A percentile compares a stretch with the other conserved stretches of the same genome.
Evolutionary conservation across 64 coral and sea anemone genomes (phyloP).

Genomic region (Montipora foliosa): DNA sequence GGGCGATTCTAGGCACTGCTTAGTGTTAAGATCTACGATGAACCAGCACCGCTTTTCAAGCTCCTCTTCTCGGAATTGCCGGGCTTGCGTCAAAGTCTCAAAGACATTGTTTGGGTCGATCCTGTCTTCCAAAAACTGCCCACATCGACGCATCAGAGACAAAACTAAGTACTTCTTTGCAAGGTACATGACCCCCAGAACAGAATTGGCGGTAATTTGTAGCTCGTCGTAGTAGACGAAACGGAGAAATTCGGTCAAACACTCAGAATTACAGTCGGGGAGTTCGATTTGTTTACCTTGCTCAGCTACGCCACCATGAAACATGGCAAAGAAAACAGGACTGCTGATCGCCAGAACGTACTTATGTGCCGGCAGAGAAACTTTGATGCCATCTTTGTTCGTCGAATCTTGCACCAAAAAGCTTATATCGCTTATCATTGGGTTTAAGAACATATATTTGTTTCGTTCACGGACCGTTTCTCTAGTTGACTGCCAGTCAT

Average conservation of each 20-base stretch:
- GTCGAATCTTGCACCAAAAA: constrained; percentile 69
- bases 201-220: constrained; percentile 70
- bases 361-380: constrained; percentile 77
- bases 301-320: constrained; percentile 85
- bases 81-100: constrained; percentile 73
- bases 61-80: constrained; percentile 65
- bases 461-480: constrained; percentile 82
- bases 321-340: constrained; percentile 93
- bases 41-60: constrained; percentile 78
- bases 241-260: constrained; percentile 85
- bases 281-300: constrained; percentile 67
- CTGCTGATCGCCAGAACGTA: constrained; percentile 86
- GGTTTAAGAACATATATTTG: constrained; percentile 84
- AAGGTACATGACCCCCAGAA: constrained; percentile 75
- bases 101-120: constrained; percentile 83
- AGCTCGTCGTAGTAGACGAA: constrained; percentile 86
- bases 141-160: constrained; percentile 75
- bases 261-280: constrained; percentile 80
- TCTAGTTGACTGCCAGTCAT: constrained; percentile 81
- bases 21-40: constrained; percentile 74
- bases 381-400: constrained; percentile 29
- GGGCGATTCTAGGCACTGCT: constrained; percentile 52
- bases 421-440: constrained; percentile 80
- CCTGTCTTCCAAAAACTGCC: constrained; percentile 71
- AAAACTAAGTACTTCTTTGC: constrained; percentile 78